Base-by-base conservation (phyloP, 2,888 invertebrate genomes). In the Drosophila pullipes region DNA sequence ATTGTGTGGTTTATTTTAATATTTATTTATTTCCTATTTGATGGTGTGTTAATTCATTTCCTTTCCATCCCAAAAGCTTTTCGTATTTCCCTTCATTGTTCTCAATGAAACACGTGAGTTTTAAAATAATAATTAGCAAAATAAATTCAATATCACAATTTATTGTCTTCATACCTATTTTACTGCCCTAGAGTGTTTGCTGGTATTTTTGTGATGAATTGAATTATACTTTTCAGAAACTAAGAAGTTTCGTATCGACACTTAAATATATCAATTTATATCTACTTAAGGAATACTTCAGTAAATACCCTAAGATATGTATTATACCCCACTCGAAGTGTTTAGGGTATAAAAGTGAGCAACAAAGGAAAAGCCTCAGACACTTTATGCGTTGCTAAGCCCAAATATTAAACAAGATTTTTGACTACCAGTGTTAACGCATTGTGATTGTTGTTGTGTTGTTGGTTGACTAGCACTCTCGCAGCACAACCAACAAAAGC, bases 381-480 rank as follows among this genome's bases (percentile, higher is more conserved):
- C 76, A 75, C 68, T 62, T 52, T 44, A 62, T 50, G 64, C 44
- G 62, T 35, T 70, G 78, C 72, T 85, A 83, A 85, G 78, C 82
- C 84, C 70, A 65, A 84, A 85, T 79, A 89, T 89, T 82, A 86
- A 84, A 83, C 81, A 79, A 78, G 84, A 89, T 81, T 86, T 85
- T 89, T 77, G 89, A 86, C 89, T 86, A 89, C 87, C 83, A 84
- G 89, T 86, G 81, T 86, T 86, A 86, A 75, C 74, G 79, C 75
- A 75, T 87, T 87, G 85, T 84, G 74, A 68, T 68, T 69, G 66
- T 57, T 67, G 68, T 67, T 74, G 60, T 50, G 74, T 70, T 69
- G 31, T 55, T 65, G 71, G 31, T 55, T 65, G 64, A 39, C 59
- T 52, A 37, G 50, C 59, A 61, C 54, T 49, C 41, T 39, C 2